Base-by-base conservation (phyloP, 2,888 invertebrate species). In the Esperia sulphurella region DNA sequence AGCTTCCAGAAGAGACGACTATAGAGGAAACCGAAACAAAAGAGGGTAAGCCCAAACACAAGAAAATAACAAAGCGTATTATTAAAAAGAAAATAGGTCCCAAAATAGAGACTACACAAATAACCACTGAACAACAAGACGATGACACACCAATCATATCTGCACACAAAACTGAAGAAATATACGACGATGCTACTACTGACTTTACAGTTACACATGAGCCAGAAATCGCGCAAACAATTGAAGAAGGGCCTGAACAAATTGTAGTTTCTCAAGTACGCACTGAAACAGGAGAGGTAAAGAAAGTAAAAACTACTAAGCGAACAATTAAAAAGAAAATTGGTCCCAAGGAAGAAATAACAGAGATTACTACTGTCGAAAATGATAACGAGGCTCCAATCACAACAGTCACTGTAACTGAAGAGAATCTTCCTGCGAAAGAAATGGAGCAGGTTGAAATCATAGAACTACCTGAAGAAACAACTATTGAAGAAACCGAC, bases 351-450 rank as follows among this genome's bases (percentile, higher is more conserved):
- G 67, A 81, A 52, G 84, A 88, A 57, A 72, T 83, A 31, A 86
- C 90, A 1, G 83, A 83, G 63, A 83, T 81, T 28, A 71, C 81
- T 3, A 90, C 89, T 14, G 70, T 82, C 14, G 72, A 84, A 51
- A 78, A 79, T 48, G 78, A 83, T 2, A 79, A 75, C 29, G 72
- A 81, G 43, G 61, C 57, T 1, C 75, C 79, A 0, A 58, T 75
- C 0, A 77, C 74, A 0, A 79, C 74, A 0, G 69, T 81, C 0
- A 49, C 56, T 0, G 55, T 59, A 58, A 75, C 49, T 66, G 77
- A 58, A 5, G 8, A 42, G 10, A 68, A 80, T 5, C 79, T 28
- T 66, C 77, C 45, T 4, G 59, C 65, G 31, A 52, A 76, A 48
- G 81, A 85, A 59, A 78, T 50, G 63, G 12, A 48, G 41, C 47